Percentiles rank a stretch among this genome's conserved stretches.
These are phyloP conservation scores for Chydorus sphaericus DNA, from an alignment of 2,888 invertebrate species.

Conservation along the genomic window DNA sequence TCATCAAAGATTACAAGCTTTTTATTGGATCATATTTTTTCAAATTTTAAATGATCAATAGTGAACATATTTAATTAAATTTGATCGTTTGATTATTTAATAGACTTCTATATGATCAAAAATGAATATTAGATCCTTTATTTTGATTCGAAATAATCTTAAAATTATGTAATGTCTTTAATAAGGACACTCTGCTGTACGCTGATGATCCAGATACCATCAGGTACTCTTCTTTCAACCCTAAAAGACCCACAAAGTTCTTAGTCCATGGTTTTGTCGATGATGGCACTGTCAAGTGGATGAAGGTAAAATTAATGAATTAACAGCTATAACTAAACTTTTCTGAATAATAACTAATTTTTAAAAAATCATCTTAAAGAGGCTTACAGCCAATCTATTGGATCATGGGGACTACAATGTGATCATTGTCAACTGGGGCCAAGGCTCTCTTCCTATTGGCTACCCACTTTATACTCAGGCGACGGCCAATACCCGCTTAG, in stretches of 20 bases:
- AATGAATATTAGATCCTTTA: no score
- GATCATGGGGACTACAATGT: constrained; percentile 64
- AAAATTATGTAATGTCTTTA: no score
- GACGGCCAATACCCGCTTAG: constrained; percentile 71
- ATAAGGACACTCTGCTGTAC: constrained; percentile 11
- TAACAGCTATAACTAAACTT: neutral
- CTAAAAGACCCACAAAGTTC: constrained; percentile 58
- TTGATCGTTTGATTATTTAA: no score
- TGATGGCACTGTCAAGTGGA: constrained; percentile 69
- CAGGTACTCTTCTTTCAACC: constrained; percentile 36
- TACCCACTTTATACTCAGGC: constrained; percentile 64
- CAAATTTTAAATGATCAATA: no score
- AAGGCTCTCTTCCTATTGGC: constrained; percentile 56
- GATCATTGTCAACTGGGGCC: constrained; percentile 73
- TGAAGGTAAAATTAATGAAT: constrained; percentile 36
- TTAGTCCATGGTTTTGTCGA: constrained; percentile 82
- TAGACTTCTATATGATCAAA: no score
- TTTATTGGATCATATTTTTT: no score
- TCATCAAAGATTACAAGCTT: no score
- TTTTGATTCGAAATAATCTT: no score
- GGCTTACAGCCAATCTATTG: constrained; percentile 67
- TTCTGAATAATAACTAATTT: constrained; percentile 25
- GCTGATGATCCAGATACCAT: constrained; percentile 15
- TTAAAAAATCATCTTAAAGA: constrained; percentile 25
- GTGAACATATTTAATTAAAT: no score